A percentile compares a stretch with the other conserved stretches of the same genome.
Evolutionary conservation across 2,888 invertebrate species (phyloP).

Genomic region (Acrobasis suavella): DNA sequence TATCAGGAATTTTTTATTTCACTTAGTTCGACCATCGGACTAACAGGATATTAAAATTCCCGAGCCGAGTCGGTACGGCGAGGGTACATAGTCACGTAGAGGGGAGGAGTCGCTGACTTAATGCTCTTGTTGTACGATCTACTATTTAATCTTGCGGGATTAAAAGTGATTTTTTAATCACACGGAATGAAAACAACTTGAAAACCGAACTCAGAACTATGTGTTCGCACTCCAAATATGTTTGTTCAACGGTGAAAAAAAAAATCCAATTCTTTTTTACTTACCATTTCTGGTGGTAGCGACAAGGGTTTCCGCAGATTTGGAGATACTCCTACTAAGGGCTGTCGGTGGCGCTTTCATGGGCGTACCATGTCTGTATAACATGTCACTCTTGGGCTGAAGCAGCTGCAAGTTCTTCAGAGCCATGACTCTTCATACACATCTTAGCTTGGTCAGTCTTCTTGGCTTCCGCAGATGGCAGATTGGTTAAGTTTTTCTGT

Average conservation of each 20-base stretch:
- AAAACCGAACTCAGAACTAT: too few species aligned
- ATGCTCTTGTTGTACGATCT: too few species aligned
- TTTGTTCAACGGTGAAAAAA: too few species aligned
- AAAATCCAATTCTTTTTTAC: constrained; percentile 25
- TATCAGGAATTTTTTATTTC: too few species aligned
- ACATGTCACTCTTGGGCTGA: constrained; percentile 64
- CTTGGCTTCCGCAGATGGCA: constrained; percentile 15
- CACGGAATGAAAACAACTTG: too few species aligned
- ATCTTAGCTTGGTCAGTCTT: constrained; percentile 35
- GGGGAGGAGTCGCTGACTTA: too few species aligned
- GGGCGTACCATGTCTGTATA: constrained; percentile 62
- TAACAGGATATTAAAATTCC: too few species aligned
- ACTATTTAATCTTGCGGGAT: too few species aligned
- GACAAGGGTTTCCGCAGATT: constrained; percentile 70
- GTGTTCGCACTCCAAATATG: too few species aligned
- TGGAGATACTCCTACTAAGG: constrained; percentile 64
- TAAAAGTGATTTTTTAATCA: constrained; percentile 1
- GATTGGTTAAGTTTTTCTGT: constrained; percentile 21
- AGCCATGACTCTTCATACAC: constrained; percentile 54
- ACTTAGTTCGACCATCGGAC: too few species aligned
- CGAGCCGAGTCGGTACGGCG: too few species aligned
- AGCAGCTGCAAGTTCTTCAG: constrained; percentile 70
- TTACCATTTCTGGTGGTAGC: constrained; percentile 59
- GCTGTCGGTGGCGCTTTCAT: constrained; percentile 69
- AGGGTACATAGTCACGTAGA: too few species aligned